Evolutionary conservation across 2,888 invertebrate species (phyloP).

Genomic region (Diarsia mendica): DNA sequence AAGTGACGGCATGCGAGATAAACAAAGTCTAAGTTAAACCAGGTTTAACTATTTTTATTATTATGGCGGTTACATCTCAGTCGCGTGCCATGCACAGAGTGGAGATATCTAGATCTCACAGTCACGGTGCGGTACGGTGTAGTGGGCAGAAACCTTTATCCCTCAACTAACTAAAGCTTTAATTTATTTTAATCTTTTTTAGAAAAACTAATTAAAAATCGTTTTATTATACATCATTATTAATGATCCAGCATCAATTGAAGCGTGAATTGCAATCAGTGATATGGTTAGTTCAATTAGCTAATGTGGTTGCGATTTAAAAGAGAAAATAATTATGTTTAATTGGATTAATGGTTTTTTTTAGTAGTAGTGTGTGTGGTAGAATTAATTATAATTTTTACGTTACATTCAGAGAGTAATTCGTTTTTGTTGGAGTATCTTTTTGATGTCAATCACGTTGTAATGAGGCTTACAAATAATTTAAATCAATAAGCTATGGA

Average conservation of each 20-base stretch:
- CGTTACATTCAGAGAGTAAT: not conserved
- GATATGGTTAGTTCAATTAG: slow-evolving; percentile 50
- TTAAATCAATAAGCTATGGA: not conserved
- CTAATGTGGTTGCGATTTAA: slow-evolving; percentile 47
- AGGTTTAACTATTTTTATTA: too few species aligned
- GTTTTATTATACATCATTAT: slow-evolving; percentile 24
- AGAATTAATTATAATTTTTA: slow-evolving; percentile 1
- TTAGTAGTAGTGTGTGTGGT: slow-evolving; percentile 1
- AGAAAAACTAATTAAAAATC: not conserved
- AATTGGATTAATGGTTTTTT: slow-evolving; percentile 6
- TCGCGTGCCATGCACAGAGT: too few species aligned
- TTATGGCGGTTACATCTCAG: too few species aligned
- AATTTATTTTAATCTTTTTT: not conserved
- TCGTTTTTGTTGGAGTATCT: not conserved
- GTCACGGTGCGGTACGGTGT: too few species aligned
- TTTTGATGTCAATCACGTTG: not conserved
- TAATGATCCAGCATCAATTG: slow-evolving; percentile 35
- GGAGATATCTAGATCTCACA: too few species aligned
- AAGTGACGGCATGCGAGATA: too few species aligned
- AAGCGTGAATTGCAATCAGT: slow-evolving; percentile 57
- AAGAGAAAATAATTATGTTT: slow-evolving; percentile 31
- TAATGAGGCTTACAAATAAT: not conserved
- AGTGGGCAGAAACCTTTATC: too few species aligned
- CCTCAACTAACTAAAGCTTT: not conserved
- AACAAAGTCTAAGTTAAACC: too few species aligned